These are phyloP conservation scores for Corythucha ciliata DNA, from an alignment of 2,888 invertebrate species.

Conservation along the genomic window DNA sequence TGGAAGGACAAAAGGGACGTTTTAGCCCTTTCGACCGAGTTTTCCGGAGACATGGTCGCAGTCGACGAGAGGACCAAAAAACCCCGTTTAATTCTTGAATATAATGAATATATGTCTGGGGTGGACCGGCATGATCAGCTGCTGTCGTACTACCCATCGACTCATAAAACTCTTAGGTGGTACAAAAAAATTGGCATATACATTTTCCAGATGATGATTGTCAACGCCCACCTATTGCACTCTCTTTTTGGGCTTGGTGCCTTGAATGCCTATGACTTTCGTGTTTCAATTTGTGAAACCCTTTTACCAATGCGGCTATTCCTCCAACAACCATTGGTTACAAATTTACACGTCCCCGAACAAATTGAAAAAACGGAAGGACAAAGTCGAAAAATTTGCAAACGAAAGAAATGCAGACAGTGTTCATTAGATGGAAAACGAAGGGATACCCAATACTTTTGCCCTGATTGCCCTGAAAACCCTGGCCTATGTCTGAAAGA, in stretches of 20 bases:
- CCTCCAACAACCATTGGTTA: too few species aligned
- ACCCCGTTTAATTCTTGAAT: slow-evolving; percentile 8
- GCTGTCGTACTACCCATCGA: slow-evolving; percentile 16
- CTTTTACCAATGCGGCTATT: too few species aligned
- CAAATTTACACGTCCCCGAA: too few species aligned
- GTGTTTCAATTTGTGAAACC: not conserved
- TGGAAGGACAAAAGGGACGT: slow-evolving; percentile 13
- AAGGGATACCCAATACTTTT: too few species aligned
- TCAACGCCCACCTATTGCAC: slow-evolving; percentile 5
- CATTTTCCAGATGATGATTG: slow-evolving; percentile 17
- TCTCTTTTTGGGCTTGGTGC: slow-evolving; percentile 2
- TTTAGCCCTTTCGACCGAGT: slow-evolving; percentile 12
- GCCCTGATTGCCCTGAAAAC: too few species aligned
- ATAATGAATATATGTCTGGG: slow-evolving; percentile 16
- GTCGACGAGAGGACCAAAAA: slow-evolving; percentile 9
- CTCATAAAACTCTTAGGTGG: slow-evolving; percentile 13
- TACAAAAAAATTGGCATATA: slow-evolving; percentile 17
- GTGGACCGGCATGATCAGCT: slow-evolving; percentile 18
- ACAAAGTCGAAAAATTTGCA: too few species aligned
- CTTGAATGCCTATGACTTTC: not conserved
- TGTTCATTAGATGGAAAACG: too few species aligned
- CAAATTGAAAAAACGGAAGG: too few species aligned
- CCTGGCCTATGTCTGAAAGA: too few species aligned
- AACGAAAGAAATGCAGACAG: too few species aligned
- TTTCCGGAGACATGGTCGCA: slow-evolving; percentile 13